phyloP scores from a whole-genome alignment of 2,797 vertebrate species.

The Malacoraja senta region DNA sequence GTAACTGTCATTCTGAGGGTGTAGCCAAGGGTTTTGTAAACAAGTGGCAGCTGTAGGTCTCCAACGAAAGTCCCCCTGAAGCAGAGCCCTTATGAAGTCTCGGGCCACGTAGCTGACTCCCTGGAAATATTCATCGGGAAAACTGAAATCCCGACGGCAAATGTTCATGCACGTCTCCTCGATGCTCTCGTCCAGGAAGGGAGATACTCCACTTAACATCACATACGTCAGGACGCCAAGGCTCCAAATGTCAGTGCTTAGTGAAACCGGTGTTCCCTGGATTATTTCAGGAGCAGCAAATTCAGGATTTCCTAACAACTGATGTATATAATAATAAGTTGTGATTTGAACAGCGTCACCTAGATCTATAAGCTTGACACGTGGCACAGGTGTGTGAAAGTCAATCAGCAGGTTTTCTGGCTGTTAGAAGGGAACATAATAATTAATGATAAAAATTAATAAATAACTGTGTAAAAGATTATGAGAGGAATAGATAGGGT shows the following conservation, averaged over 20 bases:
- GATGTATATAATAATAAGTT: conserved; percentile 82
- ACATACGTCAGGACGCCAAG: conserved; percentile 84
- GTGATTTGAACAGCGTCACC: conserved; percentile 89
- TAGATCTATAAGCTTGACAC: conserved; percentile 83
- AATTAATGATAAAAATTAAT: background rate
- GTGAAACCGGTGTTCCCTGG: conserved; percentile 79
- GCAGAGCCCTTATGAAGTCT: conserved; percentile 77
- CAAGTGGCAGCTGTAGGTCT: conserved; percentile 79
- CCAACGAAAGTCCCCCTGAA: conserved; percentile 84
- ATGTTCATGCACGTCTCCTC: conserved; percentile 97
- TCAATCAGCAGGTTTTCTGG: conserved; percentile 95
- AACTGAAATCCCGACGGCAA: conserved; percentile 90
- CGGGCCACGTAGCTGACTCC: conserved; percentile 81
- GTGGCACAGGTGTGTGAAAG: conserved; percentile 72
- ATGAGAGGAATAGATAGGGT: too few species aligned
- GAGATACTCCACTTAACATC: conserved; percentile 90
- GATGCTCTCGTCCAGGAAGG: conserved; percentile 88
- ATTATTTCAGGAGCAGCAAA: conserved; percentile 93
- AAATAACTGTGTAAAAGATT: too few species aligned
- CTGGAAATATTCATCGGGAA: conserved; percentile 83
- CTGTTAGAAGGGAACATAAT: conserved; percentile 52
- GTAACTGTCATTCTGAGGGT: conserved; percentile 76
- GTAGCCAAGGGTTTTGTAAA: conserved; percentile 89
- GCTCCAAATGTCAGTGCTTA: conserved; percentile 89
- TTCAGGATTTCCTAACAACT: conserved; percentile 88